Evolutionary conservation across 2,888 invertebrate genomes (phyloP), one percentile per base, ranked within the genome.

Genomic region (Callyntrura sp.): DNA sequence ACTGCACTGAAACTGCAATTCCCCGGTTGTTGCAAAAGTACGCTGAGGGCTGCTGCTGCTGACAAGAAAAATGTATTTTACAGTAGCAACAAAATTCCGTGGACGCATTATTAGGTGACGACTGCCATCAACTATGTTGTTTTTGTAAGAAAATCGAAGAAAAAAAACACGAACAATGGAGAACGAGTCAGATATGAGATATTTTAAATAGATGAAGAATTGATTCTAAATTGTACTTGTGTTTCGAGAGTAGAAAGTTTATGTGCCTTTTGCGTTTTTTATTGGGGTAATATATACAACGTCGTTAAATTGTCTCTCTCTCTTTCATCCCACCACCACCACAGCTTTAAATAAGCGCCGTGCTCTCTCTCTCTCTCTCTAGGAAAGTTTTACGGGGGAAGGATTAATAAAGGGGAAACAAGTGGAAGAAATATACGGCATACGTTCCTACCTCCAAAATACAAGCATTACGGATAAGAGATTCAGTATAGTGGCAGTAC

Each of bases 381-480:
- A 5, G 81, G n/a, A 65, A 45, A 82, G 20, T 14, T 14, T 68
- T 35, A 35, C 35, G 6, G 48, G 51, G 51, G 55, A 25, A 23
- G 76, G 79, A 81, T 57, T 79, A 79, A 60, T 79, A 60, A 79
- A 79, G 20, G 35, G 35, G 85, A 84, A 81, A 68, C 57, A 65
- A 81, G 87, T 81, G 85, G 51, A 51, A 70, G 25, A 76, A n/a
- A 23, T 17, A 73, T n/a, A n/a, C n/a, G n/a, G n/a, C 35, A 35
- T 2, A 35, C 35, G 35, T 4, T 35, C 6, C 2, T 35, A 35
- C 6, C 2, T 35, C 2, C 6, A 35, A 35, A 35, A 35, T 35
- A 35, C 35, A 35, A 4, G 6, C 6, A 35, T 6, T 35, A 35
- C 35, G 35, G 35, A 35, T 35, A 35, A 35, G 35, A 35, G 35